Evolutionary conservation across 2,888 invertebrate species (phyloP).

Genomic region (Polia nebulosa): DNA sequence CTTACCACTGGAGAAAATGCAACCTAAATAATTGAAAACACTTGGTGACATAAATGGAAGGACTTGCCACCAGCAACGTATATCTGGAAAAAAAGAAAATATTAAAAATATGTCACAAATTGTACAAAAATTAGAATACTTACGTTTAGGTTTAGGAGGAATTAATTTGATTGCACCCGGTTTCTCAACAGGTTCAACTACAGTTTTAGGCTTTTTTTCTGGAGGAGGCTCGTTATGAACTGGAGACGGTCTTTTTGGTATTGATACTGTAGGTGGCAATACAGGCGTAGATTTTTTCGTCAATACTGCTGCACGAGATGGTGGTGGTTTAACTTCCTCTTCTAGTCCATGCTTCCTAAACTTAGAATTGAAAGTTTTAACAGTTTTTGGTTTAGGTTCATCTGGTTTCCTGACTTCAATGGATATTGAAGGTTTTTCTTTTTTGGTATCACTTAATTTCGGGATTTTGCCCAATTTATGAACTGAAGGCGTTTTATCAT

Average conservation of each 20-base stretch:
- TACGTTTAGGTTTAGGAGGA: constrained; percentile 97
- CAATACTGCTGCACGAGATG: constrained; percentile 93
- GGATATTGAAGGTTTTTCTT: constrained; percentile 95
- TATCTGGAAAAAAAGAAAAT: constrained; percentile 87
- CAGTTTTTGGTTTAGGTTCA: constrained; percentile 95
- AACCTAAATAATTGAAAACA: constrained; percentile 79
- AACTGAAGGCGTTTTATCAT: constrained; percentile 93
- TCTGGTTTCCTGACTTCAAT: constrained; percentile 95
- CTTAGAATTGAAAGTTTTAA: constrained; percentile 97
- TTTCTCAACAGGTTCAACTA: constrained; percentile 91
- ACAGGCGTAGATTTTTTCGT: constrained; percentile 89
- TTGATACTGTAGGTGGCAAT: constrained; percentile 84
- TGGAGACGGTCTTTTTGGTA: constrained; percentile 88
- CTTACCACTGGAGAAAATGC: constrained; percentile 84
- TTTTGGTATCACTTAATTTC: constrained; percentile 92
- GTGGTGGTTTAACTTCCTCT: constrained; percentile 96
- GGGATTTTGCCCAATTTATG: constrained; percentile 95
- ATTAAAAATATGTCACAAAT: constrained; percentile 75
- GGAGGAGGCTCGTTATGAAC: constrained; percentile 90
- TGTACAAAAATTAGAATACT: constrained; percentile 89
- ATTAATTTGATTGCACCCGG: constrained; percentile 96
- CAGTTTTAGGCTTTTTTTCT: constrained; percentile 95
- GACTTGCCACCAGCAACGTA: constrained; percentile 65
- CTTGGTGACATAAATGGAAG: constrained; percentile 70
- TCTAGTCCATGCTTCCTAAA: constrained; percentile 97